Base-by-base conservation (phyloP, 64 coral and sea anemone species). In the Montipora sp. region DNA sequence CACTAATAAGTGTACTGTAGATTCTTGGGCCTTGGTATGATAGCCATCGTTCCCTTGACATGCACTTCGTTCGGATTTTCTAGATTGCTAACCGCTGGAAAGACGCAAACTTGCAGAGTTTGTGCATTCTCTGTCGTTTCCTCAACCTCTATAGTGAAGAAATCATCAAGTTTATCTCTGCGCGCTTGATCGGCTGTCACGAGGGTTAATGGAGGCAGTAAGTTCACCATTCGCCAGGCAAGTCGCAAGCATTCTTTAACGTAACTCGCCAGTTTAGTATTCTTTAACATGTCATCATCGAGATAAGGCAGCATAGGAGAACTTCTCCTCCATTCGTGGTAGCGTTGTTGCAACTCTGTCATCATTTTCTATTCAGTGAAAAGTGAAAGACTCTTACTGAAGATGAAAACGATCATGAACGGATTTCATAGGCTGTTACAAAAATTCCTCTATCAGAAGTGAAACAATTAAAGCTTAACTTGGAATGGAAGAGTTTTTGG, bases 181-280 rank as follows among this genome's bases (percentile, higher is more conserved):
- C 45, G 21, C 10, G 47, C 53, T 63, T 82, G 11, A 63, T 65
- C 58, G 5, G 16, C 24, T 12, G 10, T 24, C 3, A 46, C 55
- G 11, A 82, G 44, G 53, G 61, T 82, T 46, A 82, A 45, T 43
- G 80, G 80, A 16, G 80, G 80, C 61, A 82, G 80, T 63, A 63
- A 59, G 80, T 82, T 82, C 45, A 82, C 80, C 80, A 82, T 82
- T 82, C 57, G 55, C 80, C 80, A 82, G 22, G 80, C 22, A 45
- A 82, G 22, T 58, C 58, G 22, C 55, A 82, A 10, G 23, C 80
- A 82, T 65, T 82, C 80, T 65, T 59, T 63, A 11, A 82, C 63
- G 57, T 44, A 82, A 65, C 11, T 82, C 58, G 24, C 63, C 58
- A 82, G 59, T 65, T 45, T 82, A 14, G 12, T 1, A 14, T 46